Evolutionary conservation across 2,113 vertebrate genomes (phyloP).

Genomic region (Antechinus stuartii): DNA sequence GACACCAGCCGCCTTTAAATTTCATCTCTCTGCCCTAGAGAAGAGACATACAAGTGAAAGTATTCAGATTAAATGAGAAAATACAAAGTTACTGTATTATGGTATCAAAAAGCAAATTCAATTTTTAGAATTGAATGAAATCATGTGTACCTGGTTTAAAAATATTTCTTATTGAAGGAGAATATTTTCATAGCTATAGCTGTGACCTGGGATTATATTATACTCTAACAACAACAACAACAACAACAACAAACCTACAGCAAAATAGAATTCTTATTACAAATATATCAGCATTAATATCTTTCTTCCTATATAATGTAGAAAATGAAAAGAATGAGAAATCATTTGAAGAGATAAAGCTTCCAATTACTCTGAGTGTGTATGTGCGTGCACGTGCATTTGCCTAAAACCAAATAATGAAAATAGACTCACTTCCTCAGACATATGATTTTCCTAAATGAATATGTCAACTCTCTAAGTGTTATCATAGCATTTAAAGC

Average conservation of each 20-base stretch:
- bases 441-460: neutral
- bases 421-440: neutral
- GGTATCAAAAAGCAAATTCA: neutral
- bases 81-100: conserved; percentile 1
- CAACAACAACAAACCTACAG: neutral
- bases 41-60: neutral
- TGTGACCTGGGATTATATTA: neutral
- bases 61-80: neutral
- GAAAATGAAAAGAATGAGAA: neutral
- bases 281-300: neutral
- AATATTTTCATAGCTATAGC: neutral
- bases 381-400: neutral
- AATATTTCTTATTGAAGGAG: neutral
- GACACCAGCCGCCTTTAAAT: neutral
- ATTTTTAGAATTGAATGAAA: conserved; percentile 16
- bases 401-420: neutral
- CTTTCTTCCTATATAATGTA: neutral
- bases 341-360: neutral
- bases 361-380: neutral
- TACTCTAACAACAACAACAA: neutral
- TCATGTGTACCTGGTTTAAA: neutral
- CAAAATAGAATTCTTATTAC: neutral
- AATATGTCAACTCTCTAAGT: neutral
- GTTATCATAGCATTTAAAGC: neutral
- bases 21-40: neutral